Evolutionary conservation across 2,797 vertebrate species (phyloP).

Genomic region (Ptychobarbus kaznakovi): DNA sequence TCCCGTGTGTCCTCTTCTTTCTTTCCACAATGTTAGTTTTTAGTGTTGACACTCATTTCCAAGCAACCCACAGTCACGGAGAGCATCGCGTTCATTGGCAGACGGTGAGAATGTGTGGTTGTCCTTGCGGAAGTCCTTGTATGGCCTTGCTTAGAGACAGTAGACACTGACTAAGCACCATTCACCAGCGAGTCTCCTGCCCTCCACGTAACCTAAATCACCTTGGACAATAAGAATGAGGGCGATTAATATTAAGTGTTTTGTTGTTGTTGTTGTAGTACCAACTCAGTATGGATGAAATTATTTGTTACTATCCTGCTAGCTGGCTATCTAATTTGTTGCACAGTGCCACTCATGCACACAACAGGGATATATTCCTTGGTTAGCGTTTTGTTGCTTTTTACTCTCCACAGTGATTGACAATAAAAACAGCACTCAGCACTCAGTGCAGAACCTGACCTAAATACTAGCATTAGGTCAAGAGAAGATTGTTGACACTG

Average conservation of each 20-base stretch:
- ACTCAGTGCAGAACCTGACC: not conserved
- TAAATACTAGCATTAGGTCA: not conserved
- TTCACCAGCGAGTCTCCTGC: not conserved
- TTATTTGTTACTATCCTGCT: not conserved
- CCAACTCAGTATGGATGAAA: not conserved
- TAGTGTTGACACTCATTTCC: slow-evolving; percentile 10
- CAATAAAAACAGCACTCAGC: not conserved
- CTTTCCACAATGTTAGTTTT: not conserved
- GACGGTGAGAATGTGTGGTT: slow-evolving; percentile 7
- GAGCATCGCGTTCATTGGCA: not conserved
- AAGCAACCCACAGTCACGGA: not conserved
- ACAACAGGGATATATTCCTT: not conserved
- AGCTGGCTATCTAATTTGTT: not conserved
- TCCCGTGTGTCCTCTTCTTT: not conserved
- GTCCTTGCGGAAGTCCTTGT: slow-evolving; percentile 9
- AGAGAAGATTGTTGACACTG: not conserved
- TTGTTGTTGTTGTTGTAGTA: not conserved
- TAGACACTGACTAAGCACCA: not conserved
- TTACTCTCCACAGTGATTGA: not conserved
- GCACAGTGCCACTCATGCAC: not conserved
- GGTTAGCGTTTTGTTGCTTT: not conserved
- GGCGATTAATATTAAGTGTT: not conserved
- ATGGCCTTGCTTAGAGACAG: slow-evolving; percentile 12
- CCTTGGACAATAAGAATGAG: slow-evolving; percentile 1
- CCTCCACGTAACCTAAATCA: not conserved